Conservation (phyloP, 2,888 invertebrate genomes). For the Cephus pulcher region DNA sequence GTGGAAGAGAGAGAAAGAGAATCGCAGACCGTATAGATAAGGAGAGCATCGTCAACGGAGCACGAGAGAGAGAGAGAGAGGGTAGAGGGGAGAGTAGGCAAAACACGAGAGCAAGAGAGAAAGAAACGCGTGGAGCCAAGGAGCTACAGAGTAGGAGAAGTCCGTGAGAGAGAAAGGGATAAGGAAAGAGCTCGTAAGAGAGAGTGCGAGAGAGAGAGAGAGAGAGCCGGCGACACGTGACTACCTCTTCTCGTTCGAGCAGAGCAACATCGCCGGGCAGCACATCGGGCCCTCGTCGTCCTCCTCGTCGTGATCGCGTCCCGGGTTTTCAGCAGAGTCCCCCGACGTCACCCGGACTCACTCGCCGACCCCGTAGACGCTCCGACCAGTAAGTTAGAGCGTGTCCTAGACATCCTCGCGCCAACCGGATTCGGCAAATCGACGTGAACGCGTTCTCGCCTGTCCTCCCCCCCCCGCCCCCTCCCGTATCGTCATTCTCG, state of each 20-base stretch:
- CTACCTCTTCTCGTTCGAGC: slow-evolving; percentile 3
- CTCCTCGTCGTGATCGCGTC: slow-evolving; percentile 13
- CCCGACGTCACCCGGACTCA: background rate
- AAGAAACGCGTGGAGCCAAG: slow-evolving; percentile 11
- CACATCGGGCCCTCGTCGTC: slow-evolving; percentile 20
- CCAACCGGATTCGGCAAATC: background rate
- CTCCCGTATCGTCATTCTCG: background rate
- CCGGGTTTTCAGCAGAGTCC: background rate
- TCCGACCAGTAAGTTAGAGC: background rate
- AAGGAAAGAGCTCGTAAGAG: slow-evolving; percentile 27
- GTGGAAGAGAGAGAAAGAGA: slow-evolving; percentile 1
- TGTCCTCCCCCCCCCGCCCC: too few relatives aligned
- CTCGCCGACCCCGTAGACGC: background rate
- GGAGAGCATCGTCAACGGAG: slow-evolving; percentile 22
- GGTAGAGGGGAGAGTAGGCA: slow-evolving; percentile 27
- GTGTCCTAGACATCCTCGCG: background rate
- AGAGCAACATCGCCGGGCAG: background rate
- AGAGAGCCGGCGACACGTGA: slow-evolving; percentile 24
- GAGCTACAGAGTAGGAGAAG: slow-evolving; percentile 8
- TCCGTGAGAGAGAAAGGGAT: slow-evolving; percentile 11
- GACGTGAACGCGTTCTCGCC: too few relatives aligned
- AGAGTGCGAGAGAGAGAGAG: slow-evolving; percentile 7
- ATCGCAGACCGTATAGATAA: slow-evolving; percentile 19
- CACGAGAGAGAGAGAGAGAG: slow-evolving; percentile 14
- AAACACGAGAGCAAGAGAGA: slow-evolving; percentile 5